Evolutionary conservation across 2,113 vertebrate genomes (phyloP).

Genomic region (Albula glossodonta): DNA sequence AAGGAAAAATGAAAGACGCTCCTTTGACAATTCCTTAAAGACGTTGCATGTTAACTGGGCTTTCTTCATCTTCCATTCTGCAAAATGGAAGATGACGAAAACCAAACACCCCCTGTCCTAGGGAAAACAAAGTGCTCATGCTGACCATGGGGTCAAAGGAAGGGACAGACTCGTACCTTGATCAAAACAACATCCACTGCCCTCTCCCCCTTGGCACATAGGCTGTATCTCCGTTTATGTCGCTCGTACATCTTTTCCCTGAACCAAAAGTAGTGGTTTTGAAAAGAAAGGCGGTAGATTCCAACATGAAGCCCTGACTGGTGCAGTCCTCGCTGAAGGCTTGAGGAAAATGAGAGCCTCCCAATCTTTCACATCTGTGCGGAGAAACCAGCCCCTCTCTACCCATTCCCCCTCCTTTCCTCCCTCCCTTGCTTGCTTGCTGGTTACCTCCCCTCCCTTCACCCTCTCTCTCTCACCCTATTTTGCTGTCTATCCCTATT

Average conservation of each 20-base stretch:
- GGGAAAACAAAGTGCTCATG: neutral
- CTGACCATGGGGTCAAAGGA: neutral
- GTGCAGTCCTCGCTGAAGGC: slow-evolving; percentile 36
- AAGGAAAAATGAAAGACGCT: neutral
- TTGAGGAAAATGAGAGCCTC: slow-evolving; percentile 51
- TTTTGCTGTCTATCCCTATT: slow-evolving; percentile 41
- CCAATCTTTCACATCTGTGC: slow-evolving; percentile 69
- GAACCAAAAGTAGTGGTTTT: slow-evolving; percentile 31
- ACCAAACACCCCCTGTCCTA: neutral
- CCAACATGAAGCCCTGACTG: slow-evolving; percentile 62
- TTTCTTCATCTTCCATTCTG: neutral
- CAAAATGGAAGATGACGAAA: neutral
- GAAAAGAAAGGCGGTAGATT: slow-evolving; percentile 48
- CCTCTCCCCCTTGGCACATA: slow-evolving; percentile 87
- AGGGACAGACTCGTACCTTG: slow-evolving; percentile 78
- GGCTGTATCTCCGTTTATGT: slow-evolving; percentile 90
- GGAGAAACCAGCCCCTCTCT: slow-evolving; percentile 54
- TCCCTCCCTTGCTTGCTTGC: slow-evolving; percentile 48
- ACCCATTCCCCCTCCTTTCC: neutral
- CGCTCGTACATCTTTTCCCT: slow-evolving; percentile 90
- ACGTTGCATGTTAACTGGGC: neutral
- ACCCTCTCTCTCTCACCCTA: slow-evolving; percentile 26
- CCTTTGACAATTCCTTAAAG: neutral
- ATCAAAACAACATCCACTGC: slow-evolving; percentile 90
- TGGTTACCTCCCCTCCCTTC: slow-evolving; percentile 48